These are phyloP conservation scores for Nasonia giraulti DNA, from an alignment of 1,140 invertebrate genomes.

Conservation along the genomic window DNA sequence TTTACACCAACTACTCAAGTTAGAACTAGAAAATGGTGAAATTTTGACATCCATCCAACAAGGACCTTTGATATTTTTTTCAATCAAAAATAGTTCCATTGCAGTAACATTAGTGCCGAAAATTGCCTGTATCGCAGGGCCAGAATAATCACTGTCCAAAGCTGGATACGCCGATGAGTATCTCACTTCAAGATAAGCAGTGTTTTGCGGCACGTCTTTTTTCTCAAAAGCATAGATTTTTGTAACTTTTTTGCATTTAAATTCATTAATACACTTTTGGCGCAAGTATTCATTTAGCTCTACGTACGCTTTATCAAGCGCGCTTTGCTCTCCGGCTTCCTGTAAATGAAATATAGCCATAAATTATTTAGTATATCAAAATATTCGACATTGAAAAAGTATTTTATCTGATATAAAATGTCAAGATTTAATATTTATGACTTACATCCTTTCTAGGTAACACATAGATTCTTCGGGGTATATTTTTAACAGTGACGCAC, in stretches of 20 bases:
- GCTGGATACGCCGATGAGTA: constrained; percentile 71
- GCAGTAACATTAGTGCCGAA: constrained; percentile 92
- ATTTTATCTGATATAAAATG: too few relatives aligned
- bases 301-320: background rate
- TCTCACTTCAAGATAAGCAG: constrained; percentile 93
- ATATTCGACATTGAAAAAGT: background rate
- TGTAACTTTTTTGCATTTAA: constrained; percentile 76
- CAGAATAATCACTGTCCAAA: constrained; percentile 62
- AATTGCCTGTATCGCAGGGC: constrained; percentile 76
- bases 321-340: background rate
- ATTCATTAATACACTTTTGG: background rate
- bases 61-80: constrained; percentile 95
- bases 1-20: constrained; percentile 86
- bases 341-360: background rate
- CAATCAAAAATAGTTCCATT: constrained; percentile 91
- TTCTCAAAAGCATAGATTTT: constrained; percentile 93
- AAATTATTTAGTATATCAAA: background rate
- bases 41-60: constrained; percentile 92
- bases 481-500: constrained; percentile 91
- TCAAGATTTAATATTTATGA: background rate
- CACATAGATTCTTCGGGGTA: constrained; percentile 88
- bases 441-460: constrained; percentile 78
- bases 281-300: background rate
- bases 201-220: constrained; percentile 84
- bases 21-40: constrained; percentile 75